These are phyloP conservation scores for Bimastos eiseni DNA, from an alignment of 2,888 invertebrate genomes.

Conservation along the genomic window DNA sequence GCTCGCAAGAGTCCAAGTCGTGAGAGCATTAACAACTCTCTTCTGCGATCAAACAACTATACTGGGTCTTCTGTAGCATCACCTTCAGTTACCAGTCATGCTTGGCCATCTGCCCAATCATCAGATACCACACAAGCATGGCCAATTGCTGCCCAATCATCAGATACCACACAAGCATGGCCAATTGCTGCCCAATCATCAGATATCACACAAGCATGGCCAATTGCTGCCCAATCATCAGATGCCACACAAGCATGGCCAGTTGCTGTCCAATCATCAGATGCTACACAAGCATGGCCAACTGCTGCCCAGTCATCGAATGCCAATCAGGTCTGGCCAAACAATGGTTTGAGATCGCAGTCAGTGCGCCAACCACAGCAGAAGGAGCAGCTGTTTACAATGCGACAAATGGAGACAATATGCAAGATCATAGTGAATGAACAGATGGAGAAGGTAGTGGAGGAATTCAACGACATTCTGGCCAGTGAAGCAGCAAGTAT, in stretches of 20 bases:
- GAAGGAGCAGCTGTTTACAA: conserved; percentile 14
- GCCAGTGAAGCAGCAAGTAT: neutral
- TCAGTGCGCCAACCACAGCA: neutral
- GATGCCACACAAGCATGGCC: neutral
- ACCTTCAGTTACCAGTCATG: neutral
- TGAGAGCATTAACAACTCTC: neutral
- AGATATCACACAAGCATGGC: neutral
- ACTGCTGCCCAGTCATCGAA: neutral
- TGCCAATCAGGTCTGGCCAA: neutral
- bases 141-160: neutral
- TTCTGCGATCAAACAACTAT: conserved; percentile 13
- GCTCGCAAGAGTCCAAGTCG: conserved; percentile 6
- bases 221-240: neutral
- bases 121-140: neutral
- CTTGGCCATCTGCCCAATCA: neutral
- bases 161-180: neutral
- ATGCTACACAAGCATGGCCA: neutral
- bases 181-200: neutral
- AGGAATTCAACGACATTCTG: conserved; percentile 16
- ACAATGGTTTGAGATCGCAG: neutral
- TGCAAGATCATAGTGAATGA: neutral
- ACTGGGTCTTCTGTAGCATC: conserved; percentile 13
- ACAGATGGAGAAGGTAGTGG: conserved; percentile 5
- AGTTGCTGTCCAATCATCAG: neutral
- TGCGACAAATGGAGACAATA: conserved; percentile 14